Evolutionary conservation across 2,888 invertebrate species (phyloP), one percentile per base, ranked within the genome.

Genomic region (Caenorhabditis panamensis): DNA sequence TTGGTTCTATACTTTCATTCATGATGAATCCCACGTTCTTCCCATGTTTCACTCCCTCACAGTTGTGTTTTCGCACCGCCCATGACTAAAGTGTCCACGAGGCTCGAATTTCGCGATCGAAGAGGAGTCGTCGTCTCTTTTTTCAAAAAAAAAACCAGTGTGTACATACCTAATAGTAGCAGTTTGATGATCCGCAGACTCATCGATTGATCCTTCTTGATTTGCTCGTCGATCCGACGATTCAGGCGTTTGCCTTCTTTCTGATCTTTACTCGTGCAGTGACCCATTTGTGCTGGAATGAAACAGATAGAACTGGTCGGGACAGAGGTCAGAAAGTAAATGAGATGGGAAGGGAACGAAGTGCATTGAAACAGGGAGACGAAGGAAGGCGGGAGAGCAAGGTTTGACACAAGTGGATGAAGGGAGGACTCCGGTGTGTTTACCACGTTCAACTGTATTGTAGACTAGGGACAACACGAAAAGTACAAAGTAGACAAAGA

Each of bases 181-280:
- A 91, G 79, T 67, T 91, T 91, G 77, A 91, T 91, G 71, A 90
- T 88, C 49, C 91, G 76, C 36, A 91, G 79, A 49, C 78, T 85
- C 90, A 91, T 89, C 31, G 88, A 87, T 68, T 90, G 90, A 81
- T 90, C 91, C 75, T 89, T 90, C 51, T 88, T 86, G 56, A 91
- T 88, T 73, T 90, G 89, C 47, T 91, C 91, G 31, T 91, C 91
- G 72, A 91, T 91, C 44, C 87, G 84, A 18, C 89, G 84, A 71
- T 88, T 91, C 77, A 87, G 83, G 63, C 86, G 86, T 77, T 87
- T 85, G 72, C 84, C 84, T 47, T 90, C 90, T 72, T 91, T 91
- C 56, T 90, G 88, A 78, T 91, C 89, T 80, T 88, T 89, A 64
- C 89, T 89, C 47, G 89, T 83, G 78, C 91, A 91, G 82, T 88